Conservation (phyloP, 2,888 invertebrate genomes). For the Prosapia bicincta region DNA sequence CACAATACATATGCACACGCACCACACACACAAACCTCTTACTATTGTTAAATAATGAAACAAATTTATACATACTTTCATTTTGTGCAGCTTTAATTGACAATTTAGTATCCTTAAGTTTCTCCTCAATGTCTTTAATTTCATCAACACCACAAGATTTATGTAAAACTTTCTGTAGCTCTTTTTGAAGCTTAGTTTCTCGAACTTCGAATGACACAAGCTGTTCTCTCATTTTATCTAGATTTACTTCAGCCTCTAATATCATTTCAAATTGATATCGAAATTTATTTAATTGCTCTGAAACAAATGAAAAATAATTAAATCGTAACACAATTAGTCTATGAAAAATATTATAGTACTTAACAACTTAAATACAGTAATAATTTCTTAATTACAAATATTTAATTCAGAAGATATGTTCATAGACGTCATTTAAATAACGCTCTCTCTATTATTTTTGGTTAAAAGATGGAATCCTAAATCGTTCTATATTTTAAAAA, state of each 20-base stretch:
- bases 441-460: too few relatives aligned
- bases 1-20: too few relatives aligned
- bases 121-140: constrained; percentile 46
- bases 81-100: constrained; percentile 49
- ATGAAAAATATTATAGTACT: too few relatives aligned
- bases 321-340: too few relatives aligned
- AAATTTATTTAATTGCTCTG: constrained; percentile 40
- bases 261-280: background rate
- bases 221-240: constrained; percentile 47
- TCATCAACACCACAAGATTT: constrained; percentile 46
- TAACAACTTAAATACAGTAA: too few relatives aligned
- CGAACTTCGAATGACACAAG: constrained; percentile 47
- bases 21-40: too few relatives aligned
- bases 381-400: too few relatives aligned
- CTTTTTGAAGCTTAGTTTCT: constrained; percentile 48
- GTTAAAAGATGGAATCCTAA: too few relatives aligned
- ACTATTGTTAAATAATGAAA: too few relatives aligned
- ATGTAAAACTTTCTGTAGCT: constrained; percentile 47
- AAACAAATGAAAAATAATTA: constrained; percentile 30
- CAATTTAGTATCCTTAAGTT: constrained; percentile 48
- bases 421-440: too few relatives aligned
- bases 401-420: too few relatives aligned
- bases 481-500: too few relatives aligned
- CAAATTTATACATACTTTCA: constrained; percentile 48
- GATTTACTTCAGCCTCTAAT: constrained; percentile 48